These are phyloP conservation scores for Arothron firmamentum DNA, from an alignment of 2,113 vertebrate genomes.

Conservation along the genomic window DNA sequence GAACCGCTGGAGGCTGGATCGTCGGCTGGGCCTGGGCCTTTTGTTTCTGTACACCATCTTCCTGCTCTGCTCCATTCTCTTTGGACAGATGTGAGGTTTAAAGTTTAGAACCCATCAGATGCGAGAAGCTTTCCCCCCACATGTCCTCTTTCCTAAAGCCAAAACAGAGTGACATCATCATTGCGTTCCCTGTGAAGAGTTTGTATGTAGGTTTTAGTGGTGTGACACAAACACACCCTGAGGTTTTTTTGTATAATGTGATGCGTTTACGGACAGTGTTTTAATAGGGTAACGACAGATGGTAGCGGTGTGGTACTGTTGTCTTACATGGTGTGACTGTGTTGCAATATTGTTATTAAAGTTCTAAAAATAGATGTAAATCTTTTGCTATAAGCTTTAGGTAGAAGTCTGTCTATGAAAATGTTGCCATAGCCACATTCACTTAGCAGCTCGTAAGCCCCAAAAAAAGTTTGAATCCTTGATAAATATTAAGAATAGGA, in stretches of 20 bases:
- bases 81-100: constrained; percentile 73
- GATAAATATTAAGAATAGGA: neutral
- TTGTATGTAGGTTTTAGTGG: constrained; percentile 24
- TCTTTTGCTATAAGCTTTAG: no score
- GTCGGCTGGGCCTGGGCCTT: constrained; percentile 72
- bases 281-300: constrained; percentile 4
- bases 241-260: constrained; percentile 9
- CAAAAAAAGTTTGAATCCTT: neutral
- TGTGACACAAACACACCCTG: constrained; percentile 15
- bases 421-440: neutral
- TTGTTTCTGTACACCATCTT: constrained; percentile 77
- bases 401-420: neutral
- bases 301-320: neutral
- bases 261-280: no score
- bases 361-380: no score
- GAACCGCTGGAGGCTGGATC: constrained; percentile 79
- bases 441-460: no score
- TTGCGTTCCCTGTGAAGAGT: constrained; percentile 28
- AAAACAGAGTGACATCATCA: constrained; percentile 24
- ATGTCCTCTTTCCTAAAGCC: constrained; percentile 31
- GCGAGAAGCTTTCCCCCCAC: constrained; percentile 6
- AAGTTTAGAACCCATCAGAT: constrained; percentile 25
- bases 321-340: no score
- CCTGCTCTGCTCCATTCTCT: constrained; percentile 77
- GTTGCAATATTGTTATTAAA: no score